Evolutionary conservation across 2,113 vertebrate genomes (phyloP).

Genomic region (Carassius gibelio): DNA sequence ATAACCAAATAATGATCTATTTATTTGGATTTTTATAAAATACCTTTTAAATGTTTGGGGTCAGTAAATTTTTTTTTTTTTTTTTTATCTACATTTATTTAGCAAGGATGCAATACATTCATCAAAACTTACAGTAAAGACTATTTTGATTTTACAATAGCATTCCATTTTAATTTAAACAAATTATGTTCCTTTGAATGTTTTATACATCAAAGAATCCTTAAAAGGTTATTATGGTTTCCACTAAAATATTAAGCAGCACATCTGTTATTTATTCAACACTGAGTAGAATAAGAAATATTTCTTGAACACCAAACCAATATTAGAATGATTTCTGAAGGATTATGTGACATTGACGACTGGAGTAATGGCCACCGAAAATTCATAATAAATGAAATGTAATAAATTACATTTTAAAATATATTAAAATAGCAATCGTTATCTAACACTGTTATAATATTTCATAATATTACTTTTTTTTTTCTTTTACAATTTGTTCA

Average conservation of each 20-base stretch:
- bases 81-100: background rate
- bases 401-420: background rate
- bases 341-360: background rate
- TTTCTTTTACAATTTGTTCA: too few relatives aligned
- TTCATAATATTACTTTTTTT: background rate
- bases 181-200: background rate
- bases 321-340: background rate
- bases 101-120: background rate
- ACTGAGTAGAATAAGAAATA: background rate
- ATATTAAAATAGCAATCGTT: too few relatives aligned
- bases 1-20: background rate
- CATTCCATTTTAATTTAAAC: background rate
- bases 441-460: background rate
- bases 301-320: background rate
- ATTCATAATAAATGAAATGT: background rate
- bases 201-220: background rate
- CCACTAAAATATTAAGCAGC: background rate
- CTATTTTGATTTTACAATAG: background rate
- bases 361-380: background rate
- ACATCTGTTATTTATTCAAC: background rate
- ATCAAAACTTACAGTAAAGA: background rate
- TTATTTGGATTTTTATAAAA: background rate
- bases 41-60: background rate
- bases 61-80: too few relatives aligned
- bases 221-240: background rate